Evolutionary conservation across 2,113 vertebrate genomes (phyloP).

Genomic region (Albula glossodonta): DNA sequence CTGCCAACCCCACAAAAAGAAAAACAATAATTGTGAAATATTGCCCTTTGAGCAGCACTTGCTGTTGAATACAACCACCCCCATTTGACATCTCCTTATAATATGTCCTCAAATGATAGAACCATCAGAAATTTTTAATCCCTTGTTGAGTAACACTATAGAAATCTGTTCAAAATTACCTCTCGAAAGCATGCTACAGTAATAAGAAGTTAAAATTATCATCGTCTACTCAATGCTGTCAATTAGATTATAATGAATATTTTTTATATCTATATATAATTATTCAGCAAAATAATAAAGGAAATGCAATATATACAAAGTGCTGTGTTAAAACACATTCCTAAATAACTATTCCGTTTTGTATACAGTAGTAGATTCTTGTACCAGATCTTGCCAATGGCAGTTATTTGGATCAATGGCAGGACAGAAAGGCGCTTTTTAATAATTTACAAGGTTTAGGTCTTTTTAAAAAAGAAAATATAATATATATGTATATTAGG

Average conservation of each 20-base stretch:
- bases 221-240: slow-evolving; percentile 49
- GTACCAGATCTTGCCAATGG: slow-evolving; percentile 75
- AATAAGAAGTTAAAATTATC: slow-evolving; percentile 57
- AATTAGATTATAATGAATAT: slow-evolving; percentile 50
- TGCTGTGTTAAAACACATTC: slow-evolving; percentile 69
- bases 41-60: slow-evolving; percentile 74
- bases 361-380: slow-evolving; percentile 71
- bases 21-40: slow-evolving; percentile 46
- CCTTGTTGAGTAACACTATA: slow-evolving; percentile 2
- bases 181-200: slow-evolving; percentile 54
- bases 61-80: slow-evolving; percentile 65
- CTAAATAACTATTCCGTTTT: slow-evolving; percentile 66
- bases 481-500: slow-evolving; percentile 66
- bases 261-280: slow-evolving; percentile 34
- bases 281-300: slow-evolving; percentile 41
- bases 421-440: slow-evolving; percentile 86
- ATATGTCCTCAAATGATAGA: slow-evolving; percentile 45
- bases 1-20: slow-evolving; percentile 20
- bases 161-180: slow-evolving; percentile 34
- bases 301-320: slow-evolving; percentile 66
- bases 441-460: slow-evolving; percentile 68
- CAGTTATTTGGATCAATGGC: slow-evolving; percentile 81
- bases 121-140: slow-evolving; percentile 42
- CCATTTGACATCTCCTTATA: slow-evolving; percentile 41
- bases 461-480: slow-evolving; percentile 61